phyloP scores from a whole-genome alignment of 2,113 vertebrate genomes.

The Notarius quadriscutis region DNA sequence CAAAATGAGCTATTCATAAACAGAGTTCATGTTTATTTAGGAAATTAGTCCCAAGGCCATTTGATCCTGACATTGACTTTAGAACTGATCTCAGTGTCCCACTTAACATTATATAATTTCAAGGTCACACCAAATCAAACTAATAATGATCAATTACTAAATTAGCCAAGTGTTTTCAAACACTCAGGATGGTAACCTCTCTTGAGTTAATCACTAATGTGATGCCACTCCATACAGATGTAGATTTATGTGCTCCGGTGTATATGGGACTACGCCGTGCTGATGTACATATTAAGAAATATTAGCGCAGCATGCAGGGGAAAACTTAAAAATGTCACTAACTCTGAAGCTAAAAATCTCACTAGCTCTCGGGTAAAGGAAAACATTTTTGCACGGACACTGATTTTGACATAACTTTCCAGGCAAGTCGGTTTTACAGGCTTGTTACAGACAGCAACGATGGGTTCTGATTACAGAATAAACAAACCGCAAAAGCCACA shows the following conservation, averaged over 20 bases:
- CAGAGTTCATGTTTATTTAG: neutral
- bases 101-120: neutral
- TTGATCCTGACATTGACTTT: neutral
- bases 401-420: constrained; percentile 36
- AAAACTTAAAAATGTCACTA: constrained; percentile 29
- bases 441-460: constrained; percentile 30
- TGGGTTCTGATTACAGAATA: constrained; percentile 52
- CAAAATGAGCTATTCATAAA: neutral
- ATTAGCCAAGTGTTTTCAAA: constrained; percentile 9
- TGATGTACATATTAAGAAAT: neutral
- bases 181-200: neutral
- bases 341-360: constrained; percentile 21
- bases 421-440: constrained; percentile 11
- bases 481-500: constrained; percentile 34
- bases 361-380: constrained; percentile 5
- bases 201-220: constrained; percentile 22
- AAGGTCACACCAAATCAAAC: neutral
- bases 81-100: constrained; percentile 2
- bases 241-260: neutral
- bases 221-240: neutral
- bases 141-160: neutral
- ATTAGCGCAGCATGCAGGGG: neutral
- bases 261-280: constrained; percentile 2
- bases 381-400: constrained; percentile 22
- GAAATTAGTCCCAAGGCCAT: neutral